Evolutionary conservation across 2,113 vertebrate genomes (phyloP), one percentile per base, ranked within the genome.

Genomic region (Epinephelus lanceolatus): DNA sequence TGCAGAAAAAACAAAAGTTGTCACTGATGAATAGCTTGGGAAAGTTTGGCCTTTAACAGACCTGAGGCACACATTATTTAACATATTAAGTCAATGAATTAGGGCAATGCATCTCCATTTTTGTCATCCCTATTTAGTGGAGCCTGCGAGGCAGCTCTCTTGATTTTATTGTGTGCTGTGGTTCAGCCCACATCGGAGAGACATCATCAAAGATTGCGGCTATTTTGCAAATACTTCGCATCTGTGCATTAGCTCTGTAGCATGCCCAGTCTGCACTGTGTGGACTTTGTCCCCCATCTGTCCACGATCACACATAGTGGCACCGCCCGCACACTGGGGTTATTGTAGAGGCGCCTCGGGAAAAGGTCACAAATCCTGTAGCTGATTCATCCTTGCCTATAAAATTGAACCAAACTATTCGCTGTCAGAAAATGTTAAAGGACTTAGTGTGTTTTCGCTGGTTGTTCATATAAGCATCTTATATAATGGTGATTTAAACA

Each of bases 1-100:
- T 99, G 21, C 11, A 45, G 76, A 86, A 78, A 88, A 80, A 70
- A 69, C 6, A 21, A 37, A 51, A 81, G 21, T 13, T 40, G 56
- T 75, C 47, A 89, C 47, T 76, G 40, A 86, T 66, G 40, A 69
- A 74, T 40, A 70, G 52, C 60, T 79, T 59, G 52, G 66, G 69
- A 79, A 74, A 77, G 56, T 12, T 1, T 78, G 67, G 25, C 62
- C 69, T 86, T 85, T 51, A 83, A 79, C 25, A 42, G 25, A 69
- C 62, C 66, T 0, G 13, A 57, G 45, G 65, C 63, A 5, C 8
- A 71, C 55, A 17, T 72, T 61, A 13, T 86, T 72, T 71, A 30
- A 85, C 37, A 83, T 67, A 71, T 69, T 37, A 65, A 85, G 11
- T 80, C 37, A 66, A 33, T 78, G 33, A 65, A 53, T 80, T 67